phyloP scores from a whole-genome alignment of 2,888 invertebrate genomes.

The Lasioglossum malachurum region DNA sequence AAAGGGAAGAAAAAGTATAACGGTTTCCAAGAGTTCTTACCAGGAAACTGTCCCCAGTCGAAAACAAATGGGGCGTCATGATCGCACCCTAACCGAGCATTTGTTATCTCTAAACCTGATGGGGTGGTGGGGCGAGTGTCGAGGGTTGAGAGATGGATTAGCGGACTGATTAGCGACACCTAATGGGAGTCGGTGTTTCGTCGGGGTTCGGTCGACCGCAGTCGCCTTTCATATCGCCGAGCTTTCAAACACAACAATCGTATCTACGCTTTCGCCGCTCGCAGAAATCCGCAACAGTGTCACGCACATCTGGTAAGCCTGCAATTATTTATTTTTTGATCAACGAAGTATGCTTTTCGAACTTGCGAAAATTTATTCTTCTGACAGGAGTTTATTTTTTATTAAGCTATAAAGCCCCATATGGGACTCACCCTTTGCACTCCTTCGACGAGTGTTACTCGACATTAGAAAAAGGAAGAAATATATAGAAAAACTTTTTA shows the following conservation, averaged over 20 bases:
- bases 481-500: too few species aligned
- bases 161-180: constrained; percentile 75
- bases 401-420: too few species aligned
- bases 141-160: constrained; percentile 66
- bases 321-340: too few species aligned
- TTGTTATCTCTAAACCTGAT: constrained; percentile 80
- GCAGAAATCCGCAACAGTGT: not conserved
- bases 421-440: too few species aligned
- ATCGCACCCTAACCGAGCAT: constrained; percentile 76
- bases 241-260: not conserved
- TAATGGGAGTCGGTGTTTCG: constrained; percentile 64
- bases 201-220: constrained; percentile 33
- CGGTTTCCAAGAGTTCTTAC: not conserved
- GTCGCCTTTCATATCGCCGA: constrained; percentile 23
- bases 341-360: too few species aligned
- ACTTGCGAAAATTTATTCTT: too few species aligned
- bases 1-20: not conserved
- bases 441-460: too few species aligned
- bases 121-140: constrained; percentile 34
- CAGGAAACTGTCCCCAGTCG: constrained; percentile 44
- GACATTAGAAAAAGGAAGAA: too few species aligned
- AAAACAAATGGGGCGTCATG: constrained; percentile 76
- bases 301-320: not conserved
- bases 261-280: not conserved
- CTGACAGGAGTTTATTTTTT: too few species aligned